These are phyloP conservation scores for Erannis defoliaria DNA, from an alignment of 2,888 invertebrate species.

Conservation along the genomic window DNA sequence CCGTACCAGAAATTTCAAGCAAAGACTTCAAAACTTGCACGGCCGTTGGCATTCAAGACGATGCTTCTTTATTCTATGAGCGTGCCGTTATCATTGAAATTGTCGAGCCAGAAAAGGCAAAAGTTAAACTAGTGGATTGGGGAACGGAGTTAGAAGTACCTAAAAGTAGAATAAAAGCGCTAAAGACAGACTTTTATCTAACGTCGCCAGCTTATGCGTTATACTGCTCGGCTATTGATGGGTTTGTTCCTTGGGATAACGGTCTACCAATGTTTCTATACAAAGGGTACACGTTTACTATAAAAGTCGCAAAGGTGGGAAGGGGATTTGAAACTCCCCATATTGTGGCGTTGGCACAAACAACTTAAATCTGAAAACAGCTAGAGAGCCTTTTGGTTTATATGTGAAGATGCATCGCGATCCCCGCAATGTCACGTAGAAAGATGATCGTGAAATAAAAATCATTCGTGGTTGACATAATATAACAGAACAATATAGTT, in stretches of 20 bases:
- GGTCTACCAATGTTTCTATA: conserved; percentile 13
- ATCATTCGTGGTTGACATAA: no score
- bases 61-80: neutral
- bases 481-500: no score
- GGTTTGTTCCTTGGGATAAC: conserved; percentile 16
- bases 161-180: conserved; percentile 2
- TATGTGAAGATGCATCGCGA: no score
- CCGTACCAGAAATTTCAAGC: neutral
- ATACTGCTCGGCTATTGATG: conserved; percentile 9
- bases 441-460: no score
- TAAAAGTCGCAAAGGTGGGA: conserved; percentile 6
- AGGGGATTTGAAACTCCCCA: conserved; percentile 16
- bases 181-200: conserved; percentile 1
- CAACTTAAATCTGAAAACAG: no score
- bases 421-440: no score
- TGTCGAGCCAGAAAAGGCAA: neutral
- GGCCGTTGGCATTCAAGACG: conserved; percentile 1
- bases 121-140: conserved; percentile 25
- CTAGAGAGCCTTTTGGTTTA: no score
- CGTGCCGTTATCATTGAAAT: conserved; percentile 17
- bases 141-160: conserved; percentile 6
- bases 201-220: conserved; percentile 9
- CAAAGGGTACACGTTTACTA: conserved; percentile 9
- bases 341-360: conserved; percentile 5
- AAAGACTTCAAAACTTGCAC: conserved; percentile 8